These are phyloP conservation scores for Mandrillus leucophaeus DNA, from an alignment of 2,113 vertebrate genomes.

Conservation along the genomic window DNA sequence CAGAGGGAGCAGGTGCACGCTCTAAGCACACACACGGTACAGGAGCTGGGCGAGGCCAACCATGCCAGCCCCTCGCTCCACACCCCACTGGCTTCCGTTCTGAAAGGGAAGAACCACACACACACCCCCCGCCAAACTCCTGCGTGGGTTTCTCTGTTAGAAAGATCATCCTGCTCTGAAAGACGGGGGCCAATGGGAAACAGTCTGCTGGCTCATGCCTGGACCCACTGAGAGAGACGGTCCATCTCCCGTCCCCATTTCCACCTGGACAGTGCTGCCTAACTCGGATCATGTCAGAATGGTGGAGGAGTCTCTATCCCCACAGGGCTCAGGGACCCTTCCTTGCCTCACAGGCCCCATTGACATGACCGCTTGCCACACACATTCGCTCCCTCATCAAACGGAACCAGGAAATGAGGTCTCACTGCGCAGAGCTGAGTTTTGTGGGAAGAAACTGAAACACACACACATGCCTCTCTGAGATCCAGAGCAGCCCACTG, in stretches of 20 bases:
- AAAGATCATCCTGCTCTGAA: background rate
- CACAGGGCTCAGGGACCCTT: too few species aligned
- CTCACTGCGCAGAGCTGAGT: background rate
- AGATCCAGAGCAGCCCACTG: background rate
- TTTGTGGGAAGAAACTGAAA: background rate
- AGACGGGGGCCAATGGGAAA: background rate
- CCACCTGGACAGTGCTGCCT: rapidly evolving
- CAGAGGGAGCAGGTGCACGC: rapidly evolving
- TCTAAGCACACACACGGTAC: rapidly evolving
- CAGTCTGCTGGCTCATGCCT: background rate
- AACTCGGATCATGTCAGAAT: background rate
- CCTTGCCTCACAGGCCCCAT: background rate
- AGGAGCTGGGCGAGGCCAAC: background rate
- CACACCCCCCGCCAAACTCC: background rate
- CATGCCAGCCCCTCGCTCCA: background rate
- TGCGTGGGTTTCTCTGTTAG: background rate
- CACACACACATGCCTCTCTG: background rate
- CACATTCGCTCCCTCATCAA: rapidly evolving
- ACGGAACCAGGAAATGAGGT: background rate
- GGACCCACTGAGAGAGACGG: background rate
- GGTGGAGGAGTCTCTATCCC: background rate
- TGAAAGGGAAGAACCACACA: background rate
- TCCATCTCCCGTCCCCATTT: rapidly evolving
- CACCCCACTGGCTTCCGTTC: background rate
- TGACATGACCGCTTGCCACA: background rate